Conservation (phyloP, 2,888 invertebrate genomes). For the Oconnorella tubifera region DNA sequence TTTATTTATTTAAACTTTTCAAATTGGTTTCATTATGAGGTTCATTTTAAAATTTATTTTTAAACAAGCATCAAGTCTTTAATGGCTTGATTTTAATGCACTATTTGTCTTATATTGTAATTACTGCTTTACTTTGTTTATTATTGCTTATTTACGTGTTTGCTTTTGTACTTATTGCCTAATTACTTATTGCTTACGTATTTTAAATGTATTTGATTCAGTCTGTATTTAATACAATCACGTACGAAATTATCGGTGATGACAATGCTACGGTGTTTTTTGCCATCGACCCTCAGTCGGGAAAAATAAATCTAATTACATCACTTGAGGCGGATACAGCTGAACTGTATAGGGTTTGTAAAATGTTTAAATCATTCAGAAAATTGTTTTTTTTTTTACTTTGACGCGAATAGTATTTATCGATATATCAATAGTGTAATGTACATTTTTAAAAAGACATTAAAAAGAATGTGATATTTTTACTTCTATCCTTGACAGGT, state of each 20-base stretch:
- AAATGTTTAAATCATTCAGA: too few relatives aligned
- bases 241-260: constrained; percentile 40
- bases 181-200: background rate
- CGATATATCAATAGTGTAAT: too few relatives aligned
- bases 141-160: background rate
- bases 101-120: too few relatives aligned
- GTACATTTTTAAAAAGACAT: too few relatives aligned
- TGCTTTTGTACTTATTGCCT: background rate
- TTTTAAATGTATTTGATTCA: constrained; percentile 15
- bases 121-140: background rate
- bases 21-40: too few relatives aligned
- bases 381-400: too few relatives aligned
- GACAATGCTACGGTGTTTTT: constrained; percentile 44
- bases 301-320: constrained; percentile 33
- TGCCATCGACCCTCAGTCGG: constrained; percentile 34
- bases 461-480: too few relatives aligned
- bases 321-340: constrained; percentile 35
- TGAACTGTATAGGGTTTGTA: constrained; percentile 31
- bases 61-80: too few relatives aligned
- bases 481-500: too few relatives aligned
- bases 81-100: too few relatives aligned
- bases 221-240: constrained; percentile 32
- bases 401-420: too few relatives aligned
- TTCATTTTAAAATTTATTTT: too few relatives aligned
- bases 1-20: background rate